Percentiles rank a stretch among this genome's conserved stretches.
Conservation (phyloP, 2,797 vertebrate genomes). For the Psittacula derbiana region DNA sequence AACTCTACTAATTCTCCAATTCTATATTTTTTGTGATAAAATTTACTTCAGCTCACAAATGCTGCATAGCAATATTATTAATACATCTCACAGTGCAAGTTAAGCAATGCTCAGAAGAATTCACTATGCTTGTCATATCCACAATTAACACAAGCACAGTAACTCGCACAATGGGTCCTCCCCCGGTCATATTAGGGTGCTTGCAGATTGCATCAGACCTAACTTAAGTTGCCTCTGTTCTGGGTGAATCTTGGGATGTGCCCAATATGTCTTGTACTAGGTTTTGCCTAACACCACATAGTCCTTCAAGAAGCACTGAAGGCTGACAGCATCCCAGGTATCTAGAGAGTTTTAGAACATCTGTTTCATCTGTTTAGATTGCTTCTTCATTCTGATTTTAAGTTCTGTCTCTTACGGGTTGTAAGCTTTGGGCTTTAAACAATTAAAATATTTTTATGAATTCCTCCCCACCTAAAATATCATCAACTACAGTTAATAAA, state of each 20-base stretch:
- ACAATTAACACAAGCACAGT: not conserved
- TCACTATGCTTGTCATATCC: not conserved
- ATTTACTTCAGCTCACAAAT: not conserved
- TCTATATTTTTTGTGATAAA: not conserved
- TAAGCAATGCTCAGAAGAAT: not conserved
- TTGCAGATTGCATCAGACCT: not conserved
- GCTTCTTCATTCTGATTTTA: not conserved
- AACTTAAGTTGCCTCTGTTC: not conserved
- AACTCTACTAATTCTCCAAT: not conserved
- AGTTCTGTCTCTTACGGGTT: not conserved
- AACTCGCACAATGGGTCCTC: not conserved
- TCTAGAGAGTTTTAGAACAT: not conserved
- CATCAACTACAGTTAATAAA: not conserved
- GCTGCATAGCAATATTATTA: not conserved
- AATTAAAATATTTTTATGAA: not conserved
- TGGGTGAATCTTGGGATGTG: not conserved
- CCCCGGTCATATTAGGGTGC: not conserved
- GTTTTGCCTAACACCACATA: not conserved
- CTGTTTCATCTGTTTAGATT: not conserved
- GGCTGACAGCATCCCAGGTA: not conserved
- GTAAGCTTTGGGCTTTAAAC: not conserved
- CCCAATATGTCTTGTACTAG: accelerated
- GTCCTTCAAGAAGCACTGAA: not conserved
- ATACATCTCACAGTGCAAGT: not conserved
- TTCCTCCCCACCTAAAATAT: not conserved